These are phyloP conservation scores for Plectrocnemia conspersa DNA, from an alignment of 1,140 invertebrate genomes.

Conservation along the genomic window DNA sequence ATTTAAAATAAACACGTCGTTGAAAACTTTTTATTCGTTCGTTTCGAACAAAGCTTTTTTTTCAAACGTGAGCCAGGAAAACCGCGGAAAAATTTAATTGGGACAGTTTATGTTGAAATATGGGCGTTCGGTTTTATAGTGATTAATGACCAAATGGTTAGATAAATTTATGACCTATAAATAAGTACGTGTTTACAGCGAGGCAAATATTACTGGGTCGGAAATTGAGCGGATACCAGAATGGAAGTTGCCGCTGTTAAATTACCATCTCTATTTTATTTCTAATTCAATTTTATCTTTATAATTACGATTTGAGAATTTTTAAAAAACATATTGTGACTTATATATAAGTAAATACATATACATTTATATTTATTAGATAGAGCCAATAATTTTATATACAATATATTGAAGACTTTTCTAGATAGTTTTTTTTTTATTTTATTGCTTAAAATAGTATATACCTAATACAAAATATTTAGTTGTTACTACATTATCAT, in stretches of 20 bases:
- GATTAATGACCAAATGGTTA: neutral
- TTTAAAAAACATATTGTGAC: neutral
- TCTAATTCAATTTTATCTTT: neutral
- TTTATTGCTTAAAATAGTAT: too few species aligned
- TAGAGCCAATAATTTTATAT: neutral
- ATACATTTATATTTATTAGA: neutral
- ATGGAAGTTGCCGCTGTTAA: too few species aligned
- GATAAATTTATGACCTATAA: slow-evolving; percentile 6
- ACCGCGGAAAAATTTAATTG: neutral
- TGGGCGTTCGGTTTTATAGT: neutral
- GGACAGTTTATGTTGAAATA: slow-evolving; percentile 6
- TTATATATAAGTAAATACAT: neutral
- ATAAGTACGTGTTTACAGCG: slow-evolving; percentile 4
- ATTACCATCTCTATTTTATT: too few species aligned
- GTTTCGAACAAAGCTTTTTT: neutral
- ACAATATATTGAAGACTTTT: too few species aligned
- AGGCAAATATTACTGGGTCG: neutral
- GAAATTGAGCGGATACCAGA: too few species aligned
- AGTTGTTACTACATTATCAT: too few species aligned
- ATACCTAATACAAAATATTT: too few species aligned
- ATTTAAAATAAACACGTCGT: neutral
- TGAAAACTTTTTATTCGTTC: neutral
- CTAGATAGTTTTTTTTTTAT: too few species aligned
- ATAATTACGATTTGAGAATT: neutral
- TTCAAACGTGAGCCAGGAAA: neutral